Base-by-base conservation (phyloP, 1,140 invertebrate species). In the Frieseomelitta varia region DNA sequence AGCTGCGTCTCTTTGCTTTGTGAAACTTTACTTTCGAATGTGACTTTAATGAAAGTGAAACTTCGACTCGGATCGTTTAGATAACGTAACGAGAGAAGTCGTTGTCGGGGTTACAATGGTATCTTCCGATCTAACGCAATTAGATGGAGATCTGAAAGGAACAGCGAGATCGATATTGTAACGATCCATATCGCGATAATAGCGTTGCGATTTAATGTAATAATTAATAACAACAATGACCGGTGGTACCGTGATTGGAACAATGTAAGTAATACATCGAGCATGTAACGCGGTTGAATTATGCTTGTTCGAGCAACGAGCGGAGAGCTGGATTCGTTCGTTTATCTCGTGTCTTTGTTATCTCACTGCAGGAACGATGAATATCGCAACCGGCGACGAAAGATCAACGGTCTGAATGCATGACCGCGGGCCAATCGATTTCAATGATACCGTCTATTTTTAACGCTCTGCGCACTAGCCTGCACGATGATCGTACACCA, bases 381-480 rank as follows among this genome's bases (percentile, higher is more conserved):
- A 78, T 83, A 83, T 83, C 81, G 30, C 4, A 21, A 19, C 27
- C 4, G 67, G 61, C 53, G 81, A 71, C 76, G 81, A 84, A 84
- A 71, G 81, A 84, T 79, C 81, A 79, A 71, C 55, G 19, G 24
- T 69, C 67, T 53, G 47, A 79, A 51, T 83, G 81, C 55, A 69
- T 61, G 63, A 63, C 65, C 34, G 65, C 74, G 81, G 67, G 67
- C 81, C 76, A 71, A 84, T 78, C 75, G 76, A 84, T 78, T 71
- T n/a, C 81, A 84, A 84, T 84, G 76, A 84, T 78, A 79, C 67
- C 11, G n/a, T 79, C 75, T 84, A 79, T 84, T 84, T 84, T 84
- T 84, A 84, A 84, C 81, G n/a, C 55, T 21, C 17, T 17, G 56
- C 27, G 58, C 30, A n/a, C 8, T 19, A 17, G 24, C 61, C 0